Evolutionary conservation across 2,797 vertebrate species (phyloP).

Genomic region (Phalloptychus januarius): DNA sequence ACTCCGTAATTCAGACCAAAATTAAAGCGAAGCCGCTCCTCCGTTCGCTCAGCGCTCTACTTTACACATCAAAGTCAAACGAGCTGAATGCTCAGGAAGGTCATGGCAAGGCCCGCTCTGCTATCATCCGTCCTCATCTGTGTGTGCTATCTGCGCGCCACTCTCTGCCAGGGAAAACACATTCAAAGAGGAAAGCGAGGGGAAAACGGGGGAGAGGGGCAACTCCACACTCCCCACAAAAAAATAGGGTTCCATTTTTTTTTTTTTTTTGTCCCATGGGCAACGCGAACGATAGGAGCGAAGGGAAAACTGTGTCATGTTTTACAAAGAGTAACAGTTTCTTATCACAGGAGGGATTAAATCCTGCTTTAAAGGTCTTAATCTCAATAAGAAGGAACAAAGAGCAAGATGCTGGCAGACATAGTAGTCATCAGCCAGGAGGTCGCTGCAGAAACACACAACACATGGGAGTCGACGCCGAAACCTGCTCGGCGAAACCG

Average conservation of each 20-base stretch:
- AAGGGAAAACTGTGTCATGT: neutral
- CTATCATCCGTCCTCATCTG: slow-evolving; percentile 53
- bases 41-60: slow-evolving; percentile 57
- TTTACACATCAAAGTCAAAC: slow-evolving; percentile 75
- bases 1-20: slow-evolving; percentile 61
- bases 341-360: neutral
- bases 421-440: slow-evolving; percentile 10
- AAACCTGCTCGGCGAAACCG: slow-evolving; percentile 19
- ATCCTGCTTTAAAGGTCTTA: slow-evolving; percentile 12
- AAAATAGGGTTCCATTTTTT: slow-evolving; percentile 10
- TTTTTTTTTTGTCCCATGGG: too few relatives aligned
- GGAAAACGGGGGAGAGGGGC: too few relatives aligned
- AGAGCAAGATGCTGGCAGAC: slow-evolving; percentile 2
- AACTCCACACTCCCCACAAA: neutral
- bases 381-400: slow-evolving; percentile 15
- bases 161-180: slow-evolving; percentile 36
- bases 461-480: slow-evolving; percentile 17
- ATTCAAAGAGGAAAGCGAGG: slow-evolving; percentile 18
- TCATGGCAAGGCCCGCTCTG: slow-evolving; percentile 40
- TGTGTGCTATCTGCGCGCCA: slow-evolving; percentile 24
- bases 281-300: slow-evolving; percentile 8
- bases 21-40: slow-evolving; percentile 55
- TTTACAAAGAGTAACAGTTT: neutral
- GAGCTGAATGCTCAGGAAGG: slow-evolving; percentile 63
- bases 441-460: slow-evolving; percentile 14